These are phyloP conservation scores for Platycercus adscitus DNA, from an alignment of 2,113 vertebrate species.

Conservation along the genomic window DNA sequence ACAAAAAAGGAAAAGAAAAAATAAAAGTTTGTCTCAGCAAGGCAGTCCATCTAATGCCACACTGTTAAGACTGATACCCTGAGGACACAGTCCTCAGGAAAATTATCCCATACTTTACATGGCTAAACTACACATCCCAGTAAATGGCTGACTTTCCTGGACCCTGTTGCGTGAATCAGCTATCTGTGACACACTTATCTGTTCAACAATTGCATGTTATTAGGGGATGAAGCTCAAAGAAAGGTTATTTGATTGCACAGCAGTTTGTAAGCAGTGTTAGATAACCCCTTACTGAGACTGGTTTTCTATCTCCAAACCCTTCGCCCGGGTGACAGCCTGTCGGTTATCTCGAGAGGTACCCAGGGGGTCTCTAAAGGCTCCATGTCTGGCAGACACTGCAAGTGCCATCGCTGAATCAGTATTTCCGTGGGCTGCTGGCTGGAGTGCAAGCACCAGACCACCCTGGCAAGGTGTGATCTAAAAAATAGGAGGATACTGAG, in stretches of 20 bases:
- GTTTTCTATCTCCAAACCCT: neutral
- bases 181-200: neutral
- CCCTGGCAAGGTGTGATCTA: slow-evolving; percentile 16
- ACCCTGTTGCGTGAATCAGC: neutral
- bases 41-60: neutral
- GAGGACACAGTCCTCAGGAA: neutral
- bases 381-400: neutral
- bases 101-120: neutral
- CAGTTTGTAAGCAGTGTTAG: neutral
- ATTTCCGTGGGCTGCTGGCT: neutral
- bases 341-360: neutral
- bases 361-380: neutral
- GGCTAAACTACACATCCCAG: neutral
- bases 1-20: neutral
- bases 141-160: neutral
- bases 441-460: neutral
- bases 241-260: neutral
- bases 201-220: neutral
- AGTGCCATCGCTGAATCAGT: neutral
- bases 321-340: neutral
- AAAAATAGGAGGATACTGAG: neutral
- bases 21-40: neutral
- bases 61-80: neutral
- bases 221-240: neutral
- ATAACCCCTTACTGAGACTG: neutral